A percentile compares a stretch with the other conserved stretches of the same genome.
phyloP scores from a whole-genome alignment of 2,888 invertebrate species.

The Prosopocoilus inquinatus region DNA sequence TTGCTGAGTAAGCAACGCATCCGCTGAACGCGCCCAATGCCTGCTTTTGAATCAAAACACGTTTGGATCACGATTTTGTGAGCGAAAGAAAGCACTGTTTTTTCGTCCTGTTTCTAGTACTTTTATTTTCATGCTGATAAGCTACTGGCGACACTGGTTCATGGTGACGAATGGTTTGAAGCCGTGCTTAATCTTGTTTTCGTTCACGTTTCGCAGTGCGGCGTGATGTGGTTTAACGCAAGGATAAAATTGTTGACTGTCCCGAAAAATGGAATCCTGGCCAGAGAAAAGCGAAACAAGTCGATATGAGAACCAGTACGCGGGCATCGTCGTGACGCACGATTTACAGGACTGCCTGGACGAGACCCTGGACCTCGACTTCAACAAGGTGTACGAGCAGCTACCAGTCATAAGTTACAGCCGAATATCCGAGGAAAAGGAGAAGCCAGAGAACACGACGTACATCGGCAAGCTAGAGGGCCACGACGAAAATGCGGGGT shows the following conservation, averaged over 20 bases:
- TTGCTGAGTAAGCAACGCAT: too few species aligned
- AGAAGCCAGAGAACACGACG: conserved; percentile 42
- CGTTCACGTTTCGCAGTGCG: conserved; percentile 1
- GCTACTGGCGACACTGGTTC: too few species aligned
- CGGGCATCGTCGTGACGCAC: conserved; percentile 53
- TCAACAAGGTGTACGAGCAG: conserved; percentile 54
- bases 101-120: too few species aligned
- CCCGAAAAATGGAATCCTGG: conserved; percentile 31
- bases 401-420: conserved; percentile 47
- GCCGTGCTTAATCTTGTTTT: conserved; percentile 17
- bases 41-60: too few species aligned
- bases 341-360: conserved; percentile 57
- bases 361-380: conserved; percentile 46
- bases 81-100: too few species aligned
- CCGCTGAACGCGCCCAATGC: too few species aligned
- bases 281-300: conserved; percentile 19
- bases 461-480: conserved; percentile 48
- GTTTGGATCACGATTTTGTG: too few species aligned
- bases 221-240: conserved; percentile 15
- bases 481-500: conserved; percentile 54
- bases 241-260: conserved; percentile 15
- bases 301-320: conserved; percentile 36
- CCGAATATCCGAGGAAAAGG: conserved; percentile 34
- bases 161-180: conserved; percentile 12
- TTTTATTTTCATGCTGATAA: too few species aligned